Conservation (phyloP, 2,888 invertebrate genomes). For the Lamproptera curius region DNA sequence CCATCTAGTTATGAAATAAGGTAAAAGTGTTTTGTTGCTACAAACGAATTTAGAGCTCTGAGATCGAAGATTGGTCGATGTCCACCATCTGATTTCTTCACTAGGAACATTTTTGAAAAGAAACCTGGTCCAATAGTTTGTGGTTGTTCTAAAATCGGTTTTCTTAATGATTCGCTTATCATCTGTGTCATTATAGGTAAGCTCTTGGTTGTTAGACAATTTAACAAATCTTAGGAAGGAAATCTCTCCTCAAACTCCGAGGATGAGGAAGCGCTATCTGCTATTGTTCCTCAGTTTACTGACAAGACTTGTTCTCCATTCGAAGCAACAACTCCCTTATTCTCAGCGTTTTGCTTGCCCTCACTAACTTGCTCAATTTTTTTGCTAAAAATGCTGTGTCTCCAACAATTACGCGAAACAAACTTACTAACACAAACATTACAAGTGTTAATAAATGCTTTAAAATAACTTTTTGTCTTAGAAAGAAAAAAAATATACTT, state of each 20-base stretch:
- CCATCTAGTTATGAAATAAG: constrained; percentile 16
- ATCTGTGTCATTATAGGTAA: background rate
- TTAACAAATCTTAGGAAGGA: background rate
- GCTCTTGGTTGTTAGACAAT: background rate
- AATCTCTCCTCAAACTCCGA: background rate
- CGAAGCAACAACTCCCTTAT: too few species aligned
- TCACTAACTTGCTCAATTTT: too few species aligned
- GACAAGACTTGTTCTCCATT: too few species aligned
- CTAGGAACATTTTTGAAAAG: background rate
- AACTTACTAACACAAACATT: too few species aligned
- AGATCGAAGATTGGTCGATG: constrained; percentile 28
- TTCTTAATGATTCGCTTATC: background rate
- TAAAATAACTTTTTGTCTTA: too few species aligned
- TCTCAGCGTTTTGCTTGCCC: too few species aligned
- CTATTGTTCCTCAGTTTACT: too few species aligned
- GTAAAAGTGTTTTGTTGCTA: constrained; percentile 15
- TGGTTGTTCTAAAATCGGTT: background rate
- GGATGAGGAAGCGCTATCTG: too few species aligned
- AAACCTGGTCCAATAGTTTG: background rate
- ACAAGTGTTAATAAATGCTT: too few species aligned
- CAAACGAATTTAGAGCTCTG: constrained; percentile 20
- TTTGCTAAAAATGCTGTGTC: too few species aligned
- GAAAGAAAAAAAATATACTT: too few species aligned
- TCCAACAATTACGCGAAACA: too few species aligned
- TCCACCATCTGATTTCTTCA: constrained; percentile 25